Evolutionary conservation across 2,888 invertebrate species (phyloP).

Genomic region (Rutpela maculata): DNA sequence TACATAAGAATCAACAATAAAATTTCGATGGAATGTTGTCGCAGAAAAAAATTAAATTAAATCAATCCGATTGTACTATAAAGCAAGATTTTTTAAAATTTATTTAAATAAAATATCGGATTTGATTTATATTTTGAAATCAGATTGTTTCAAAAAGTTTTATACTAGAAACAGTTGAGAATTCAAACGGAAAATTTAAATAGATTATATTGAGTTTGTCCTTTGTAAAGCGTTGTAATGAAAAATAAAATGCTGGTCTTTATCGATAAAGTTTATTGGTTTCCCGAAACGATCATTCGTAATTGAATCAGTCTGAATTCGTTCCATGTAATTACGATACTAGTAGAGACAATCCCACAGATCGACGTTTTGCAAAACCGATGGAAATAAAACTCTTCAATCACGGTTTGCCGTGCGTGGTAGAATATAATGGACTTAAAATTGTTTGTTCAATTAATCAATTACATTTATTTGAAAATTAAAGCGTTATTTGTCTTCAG

Average conservation of each 20-base stretch:
- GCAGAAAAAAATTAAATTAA: too few relatives aligned
- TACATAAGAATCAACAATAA: too few relatives aligned
- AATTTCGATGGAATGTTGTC: too few relatives aligned
- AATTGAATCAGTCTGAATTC: slow-evolving; percentile 21
- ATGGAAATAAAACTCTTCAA: neutral
- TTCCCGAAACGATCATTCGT: slow-evolving; percentile 14
- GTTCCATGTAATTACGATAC: slow-evolving; percentile 13
- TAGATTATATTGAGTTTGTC: neutral
- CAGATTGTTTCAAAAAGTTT: too few relatives aligned
- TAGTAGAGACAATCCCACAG: slow-evolving; percentile 5
- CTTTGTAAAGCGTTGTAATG: slow-evolving; percentile 8
- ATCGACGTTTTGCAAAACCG: neutral
- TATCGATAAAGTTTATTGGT: slow-evolving; percentile 6
- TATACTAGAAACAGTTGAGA: too few relatives aligned
- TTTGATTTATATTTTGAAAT: too few relatives aligned
- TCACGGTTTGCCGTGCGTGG: neutral
- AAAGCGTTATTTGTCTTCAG: neutral
- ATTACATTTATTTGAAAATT: neutral
- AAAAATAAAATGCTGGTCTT: slow-evolving; percentile 14
- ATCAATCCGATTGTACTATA: too few relatives aligned
- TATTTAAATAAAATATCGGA: too few relatives aligned
- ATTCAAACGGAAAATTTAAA: too few relatives aligned
- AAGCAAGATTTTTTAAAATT: too few relatives aligned
- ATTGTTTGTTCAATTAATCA: neutral
- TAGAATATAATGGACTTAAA: neutral